Evolutionary conservation across 2,797 vertebrate genomes (phyloP).

Genomic region (Lindbergichthys nudifrons): DNA sequence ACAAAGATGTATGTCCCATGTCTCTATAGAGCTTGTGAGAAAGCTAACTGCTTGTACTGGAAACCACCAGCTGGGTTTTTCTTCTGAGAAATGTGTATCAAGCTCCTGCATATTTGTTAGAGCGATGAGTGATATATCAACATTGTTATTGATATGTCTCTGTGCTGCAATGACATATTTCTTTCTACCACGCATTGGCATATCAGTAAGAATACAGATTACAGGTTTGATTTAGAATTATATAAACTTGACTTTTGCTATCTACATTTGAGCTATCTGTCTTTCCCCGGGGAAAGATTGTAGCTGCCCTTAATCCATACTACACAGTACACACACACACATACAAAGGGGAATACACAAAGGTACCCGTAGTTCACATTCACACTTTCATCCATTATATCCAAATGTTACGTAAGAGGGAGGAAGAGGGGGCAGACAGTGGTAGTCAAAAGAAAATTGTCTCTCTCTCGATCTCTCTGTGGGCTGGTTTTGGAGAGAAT

Average conservation of each 20-base stretch:
- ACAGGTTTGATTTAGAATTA: constrained; percentile 18
- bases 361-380: constrained; percentile 44
- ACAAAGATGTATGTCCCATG: constrained; percentile 57
- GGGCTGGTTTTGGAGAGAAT: constrained; percentile 41
- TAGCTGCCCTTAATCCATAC: constrained; percentile 15
- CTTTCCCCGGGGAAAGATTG: constrained; percentile 16
- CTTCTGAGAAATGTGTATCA: constrained; percentile 25
- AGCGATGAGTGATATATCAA: constrained; percentile 52
- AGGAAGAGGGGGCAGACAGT: constrained; percentile 16
- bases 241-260: constrained; percentile 22
- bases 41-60: constrained; percentile 9
- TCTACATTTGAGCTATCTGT: constrained; percentile 1
- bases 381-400: constrained; percentile 46
- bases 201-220: constrained; percentile 32
- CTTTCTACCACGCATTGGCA: constrained; percentile 18
- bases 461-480: constrained; percentile 25
- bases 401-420: constrained; percentile 45
- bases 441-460: constrained; percentile 37
- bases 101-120: background rate
- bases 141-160: constrained; percentile 50
- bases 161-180: constrained; percentile 37
- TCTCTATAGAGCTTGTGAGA: constrained; percentile 24
- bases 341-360: constrained; percentile 5
- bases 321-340: constrained; percentile 1
- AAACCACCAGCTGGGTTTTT: constrained; percentile 7